Evolutionary conservation across 1,140 invertebrate genomes (phyloP), one percentile per base, ranked within the genome.

Genomic region (Bombyx mori): DNA sequence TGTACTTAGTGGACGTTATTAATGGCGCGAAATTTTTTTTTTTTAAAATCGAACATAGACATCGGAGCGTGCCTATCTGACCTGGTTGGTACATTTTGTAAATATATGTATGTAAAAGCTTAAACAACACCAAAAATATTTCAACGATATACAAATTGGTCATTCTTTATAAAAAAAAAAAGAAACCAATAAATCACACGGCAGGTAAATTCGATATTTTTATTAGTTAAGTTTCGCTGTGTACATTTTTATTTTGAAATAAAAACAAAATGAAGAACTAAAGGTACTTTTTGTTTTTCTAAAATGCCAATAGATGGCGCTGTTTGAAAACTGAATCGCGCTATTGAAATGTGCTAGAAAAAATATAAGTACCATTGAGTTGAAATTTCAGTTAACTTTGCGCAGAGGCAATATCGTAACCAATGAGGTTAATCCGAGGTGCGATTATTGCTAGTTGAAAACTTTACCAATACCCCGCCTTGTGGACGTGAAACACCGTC

Each of bases 391-490:
- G 64, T 83, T 70, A 91, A 89, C 91, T 91, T 90, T 90, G 91
- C 89, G 90, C 90, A 91, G 90, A 88, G 91, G 91, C 91, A 61
- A 60, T 57, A 56, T 59, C 60, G 60, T 93, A 93, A 94, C 92
- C 93, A 92, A 94, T 95, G 93, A 95, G 91, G 92, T 92, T 90
- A 84, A 91, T 92, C 92, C 90, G 93, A 94, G 92, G 92, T 94
- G 93, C 92, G 92, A 94, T 94, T 94, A 94, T 94, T 94, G 92
- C 93, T 94, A 94, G 92, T 94, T 94, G 93, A 94, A 94, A 94
- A 94, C 93, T 94, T 93, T 93, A 94, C 95, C 95, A 96, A 97
- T 96, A 95, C 94, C 94, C 94, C 94, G 94, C 94, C 94, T 90
- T 91, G 93, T 91, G 93, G 92, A 92, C 93, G 94, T 95, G 94